Evolutionary conservation across 2,888 invertebrate genomes (phyloP).

Genomic region (Dolomedes plantarius): DNA sequence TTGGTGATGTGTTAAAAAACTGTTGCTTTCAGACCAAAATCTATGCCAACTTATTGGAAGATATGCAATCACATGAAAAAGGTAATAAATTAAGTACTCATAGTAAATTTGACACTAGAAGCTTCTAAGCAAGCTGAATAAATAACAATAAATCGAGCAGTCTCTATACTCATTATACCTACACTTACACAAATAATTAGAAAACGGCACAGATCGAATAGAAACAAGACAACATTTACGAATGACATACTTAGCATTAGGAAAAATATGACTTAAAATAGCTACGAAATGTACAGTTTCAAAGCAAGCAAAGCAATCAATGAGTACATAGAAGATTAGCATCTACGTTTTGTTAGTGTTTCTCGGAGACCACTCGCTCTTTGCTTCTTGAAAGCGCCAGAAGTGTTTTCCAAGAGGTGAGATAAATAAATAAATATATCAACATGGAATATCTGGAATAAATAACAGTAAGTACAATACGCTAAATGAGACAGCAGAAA

Average conservation of each 20-base stretch:
- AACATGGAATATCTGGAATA: slow-evolving; percentile 68
- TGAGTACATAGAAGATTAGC: slow-evolving; percentile 57
- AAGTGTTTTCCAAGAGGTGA: slow-evolving; percentile 46
- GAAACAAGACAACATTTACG: slow-evolving; percentile 71
- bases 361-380: slow-evolving; percentile 51
- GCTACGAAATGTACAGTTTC: slow-evolving; percentile 66
- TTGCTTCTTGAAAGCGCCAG: slow-evolving; percentile 33
- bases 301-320: slow-evolving; percentile 63
- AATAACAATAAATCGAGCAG: slow-evolving; percentile 65
- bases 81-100: slow-evolving; percentile 59
- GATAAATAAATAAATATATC: slow-evolving; percentile 59
- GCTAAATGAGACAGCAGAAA: slow-evolving; percentile 50
- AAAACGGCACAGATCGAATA: slow-evolving; percentile 63
- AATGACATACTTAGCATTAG: slow-evolving; percentile 66
- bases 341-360: slow-evolving; percentile 53
- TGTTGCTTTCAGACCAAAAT: slow-evolving; percentile 47
- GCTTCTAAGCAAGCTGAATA: slow-evolving; percentile 67
- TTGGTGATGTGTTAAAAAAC: slow-evolving; percentile 28
- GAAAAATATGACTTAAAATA: slow-evolving; percentile 63
- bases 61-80: slow-evolving; percentile 50
- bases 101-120: slow-evolving; percentile 64
- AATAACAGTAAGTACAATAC: slow-evolving; percentile 66
- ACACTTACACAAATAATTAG: slow-evolving; percentile 67
- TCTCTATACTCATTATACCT: slow-evolving; percentile 67
- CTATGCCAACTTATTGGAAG: slow-evolving; percentile 55